Evolutionary conservation across 2,113 vertebrate genomes (phyloP).

Genomic region (Panthera leo): DNA sequence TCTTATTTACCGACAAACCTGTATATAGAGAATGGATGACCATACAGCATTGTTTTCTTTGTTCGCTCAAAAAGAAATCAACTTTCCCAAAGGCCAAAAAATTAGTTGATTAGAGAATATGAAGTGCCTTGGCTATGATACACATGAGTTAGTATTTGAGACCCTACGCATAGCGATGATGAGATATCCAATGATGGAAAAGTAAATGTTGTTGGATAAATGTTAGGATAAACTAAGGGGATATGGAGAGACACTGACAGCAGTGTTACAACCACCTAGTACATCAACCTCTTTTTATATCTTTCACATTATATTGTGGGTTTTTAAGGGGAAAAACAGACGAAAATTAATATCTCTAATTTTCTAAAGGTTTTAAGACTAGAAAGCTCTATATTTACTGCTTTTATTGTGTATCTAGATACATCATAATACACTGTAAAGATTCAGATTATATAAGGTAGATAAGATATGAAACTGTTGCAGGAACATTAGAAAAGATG

Average conservation of each 20-base stretch:
- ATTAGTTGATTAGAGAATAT: not conserved
- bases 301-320: not conserved
- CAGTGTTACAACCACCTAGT: not conserved
- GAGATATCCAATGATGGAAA: not conserved
- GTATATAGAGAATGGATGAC: not conserved
- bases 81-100: not conserved
- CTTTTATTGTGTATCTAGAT: not conserved
- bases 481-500: not conserved
- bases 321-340: not conserved
- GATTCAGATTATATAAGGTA: not conserved
- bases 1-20: not conserved
- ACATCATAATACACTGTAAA: not conserved
- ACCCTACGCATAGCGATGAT: not conserved
- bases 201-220: not conserved
- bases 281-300: not conserved
- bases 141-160: not conserved
- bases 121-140: not conserved
- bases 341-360: not conserved
- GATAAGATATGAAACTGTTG: fast-evolving
- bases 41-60: not conserved
- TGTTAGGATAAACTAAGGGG: not conserved
- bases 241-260: fast-evolving
- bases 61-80: not conserved
- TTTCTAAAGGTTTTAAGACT: not conserved
- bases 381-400: not conserved